Percentiles rank a stretch among this genome's conserved stretches.
phyloP scores from a whole-genome alignment of 2,113 vertebrate species.

The Ornithorhynchus anatinus region DNA sequence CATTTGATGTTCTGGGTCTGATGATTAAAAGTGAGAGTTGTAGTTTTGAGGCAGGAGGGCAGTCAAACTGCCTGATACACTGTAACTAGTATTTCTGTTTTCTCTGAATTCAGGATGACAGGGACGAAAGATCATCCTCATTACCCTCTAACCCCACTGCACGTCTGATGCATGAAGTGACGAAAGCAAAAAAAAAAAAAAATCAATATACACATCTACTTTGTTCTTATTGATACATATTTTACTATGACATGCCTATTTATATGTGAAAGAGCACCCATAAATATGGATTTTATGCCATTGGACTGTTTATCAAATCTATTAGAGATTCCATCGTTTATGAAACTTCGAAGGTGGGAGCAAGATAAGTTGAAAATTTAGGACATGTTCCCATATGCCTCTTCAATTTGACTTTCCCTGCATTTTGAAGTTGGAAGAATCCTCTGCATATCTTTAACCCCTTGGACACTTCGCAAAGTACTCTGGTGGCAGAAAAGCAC shows the following conservation, averaged over 20 bases:
- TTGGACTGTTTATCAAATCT: neutral
- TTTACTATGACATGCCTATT: neutral
- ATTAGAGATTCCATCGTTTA: too few species aligned
- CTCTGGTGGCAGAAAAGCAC: too few species aligned
- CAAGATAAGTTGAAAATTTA: too few species aligned
- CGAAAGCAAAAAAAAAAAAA: neutral
- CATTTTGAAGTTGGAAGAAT: too few species aligned
- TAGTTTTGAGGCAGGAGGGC: neutral
- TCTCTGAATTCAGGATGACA: neutral
- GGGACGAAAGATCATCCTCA: neutral
- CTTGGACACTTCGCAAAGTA: too few species aligned
- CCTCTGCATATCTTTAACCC: too few species aligned
- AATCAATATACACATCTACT: neutral
- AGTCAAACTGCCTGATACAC: neutral
- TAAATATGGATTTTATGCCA: neutral
- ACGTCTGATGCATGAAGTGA: neutral
- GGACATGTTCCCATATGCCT: too few species aligned
- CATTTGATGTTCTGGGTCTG: neutral
- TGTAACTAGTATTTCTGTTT: neutral
- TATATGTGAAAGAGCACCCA: neutral
- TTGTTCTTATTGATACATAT: neutral
- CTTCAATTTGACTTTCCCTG: too few species aligned
- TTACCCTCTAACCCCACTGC: neutral
- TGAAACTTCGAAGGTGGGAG: too few species aligned
- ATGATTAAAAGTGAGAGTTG: neutral